Base-by-base conservation (phyloP, 2,888 invertebrate species). In the Eristalis tenax region DNA sequence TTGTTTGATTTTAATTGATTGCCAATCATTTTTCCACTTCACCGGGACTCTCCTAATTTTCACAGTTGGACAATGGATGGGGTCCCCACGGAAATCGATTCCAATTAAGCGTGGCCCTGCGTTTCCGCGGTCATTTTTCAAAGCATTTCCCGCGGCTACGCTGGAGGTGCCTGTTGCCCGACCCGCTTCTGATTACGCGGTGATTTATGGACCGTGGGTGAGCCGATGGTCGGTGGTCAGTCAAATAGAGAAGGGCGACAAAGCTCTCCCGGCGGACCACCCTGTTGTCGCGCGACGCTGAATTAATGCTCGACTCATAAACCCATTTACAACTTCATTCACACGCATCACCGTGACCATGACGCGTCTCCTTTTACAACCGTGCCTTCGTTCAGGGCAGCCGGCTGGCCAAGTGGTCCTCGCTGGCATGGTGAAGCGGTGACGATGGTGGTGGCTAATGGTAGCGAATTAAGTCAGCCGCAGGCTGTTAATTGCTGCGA, bases 381-480 rank as follows among this genome's bases (percentile, higher is more conserved):
- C 50, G 71, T 40, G 50, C 70, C 50, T 82, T 23, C 61, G 40
- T 57, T 68, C 15, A 65, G 66, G 57, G 38, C 57, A 38, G 43
- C 22, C 43, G 57, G 0, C 43, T 18, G 50, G 50, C 50, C 50
- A 50, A 50, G 50, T 50, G 50, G 50, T 8, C 50, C 8, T 50
- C 50, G 18, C 10, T 18, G 50, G 50, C 4, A 8, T 18, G 50
- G 50, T 18, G 50, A 50, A 50, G 35, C 79, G 23, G 50, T 74
- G 68, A 70, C 80, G 70, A 77, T 75, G 56, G 83, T 83, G 76
- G 76, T 73, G 83, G 87, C 79, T 87, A 87, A 83, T 87, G 76
- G 87, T 80, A 87, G 83, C 87, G 79, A 87, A 87, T 87, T 87
- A 87, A 87, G 83, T 87, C 87, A 76, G 87, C 87, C 87, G 87